phyloP scores from a whole-genome alignment of 2,888 invertebrate species.

The Zele albiditarsus region DNA sequence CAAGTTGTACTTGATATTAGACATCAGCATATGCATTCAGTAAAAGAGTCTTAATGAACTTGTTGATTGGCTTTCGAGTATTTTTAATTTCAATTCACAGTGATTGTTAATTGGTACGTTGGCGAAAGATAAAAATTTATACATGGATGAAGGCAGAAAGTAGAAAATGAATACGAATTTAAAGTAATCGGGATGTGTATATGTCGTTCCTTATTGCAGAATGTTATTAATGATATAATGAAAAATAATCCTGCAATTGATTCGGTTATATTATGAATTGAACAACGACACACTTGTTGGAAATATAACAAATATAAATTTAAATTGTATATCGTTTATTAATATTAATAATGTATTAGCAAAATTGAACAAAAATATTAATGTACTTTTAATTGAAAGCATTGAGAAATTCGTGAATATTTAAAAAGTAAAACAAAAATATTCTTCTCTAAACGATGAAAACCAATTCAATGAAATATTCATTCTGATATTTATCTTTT shows the following conservation, averaged over 20 bases:
- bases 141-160: neutral
- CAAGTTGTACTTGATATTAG: slow-evolving; percentile 3
- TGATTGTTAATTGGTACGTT: slow-evolving; percentile 30
- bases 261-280: neutral
- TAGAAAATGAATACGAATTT: neutral
- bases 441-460: no score
- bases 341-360: no score
- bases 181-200: neutral
- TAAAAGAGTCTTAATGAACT: neutral
- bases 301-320: no score
- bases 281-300: neutral
- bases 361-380: no score
- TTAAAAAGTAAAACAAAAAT: no score
- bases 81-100: slow-evolving; percentile 9
- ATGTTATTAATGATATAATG: neutral
- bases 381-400: no score
- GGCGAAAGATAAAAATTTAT: neutral
- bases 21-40: neutral
- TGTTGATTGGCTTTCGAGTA: slow-evolving; percentile 22
- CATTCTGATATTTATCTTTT: no score
- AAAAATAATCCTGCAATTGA: neutral
- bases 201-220: neutral
- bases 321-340: no score
- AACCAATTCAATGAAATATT: no score
- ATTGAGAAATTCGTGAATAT: no score